A percentile compares a stretch with the other conserved stretches of the same genome.
Conservation (phyloP, 2,113 vertebrate genomes). For the Pelecanoides urinatrix region DNA sequence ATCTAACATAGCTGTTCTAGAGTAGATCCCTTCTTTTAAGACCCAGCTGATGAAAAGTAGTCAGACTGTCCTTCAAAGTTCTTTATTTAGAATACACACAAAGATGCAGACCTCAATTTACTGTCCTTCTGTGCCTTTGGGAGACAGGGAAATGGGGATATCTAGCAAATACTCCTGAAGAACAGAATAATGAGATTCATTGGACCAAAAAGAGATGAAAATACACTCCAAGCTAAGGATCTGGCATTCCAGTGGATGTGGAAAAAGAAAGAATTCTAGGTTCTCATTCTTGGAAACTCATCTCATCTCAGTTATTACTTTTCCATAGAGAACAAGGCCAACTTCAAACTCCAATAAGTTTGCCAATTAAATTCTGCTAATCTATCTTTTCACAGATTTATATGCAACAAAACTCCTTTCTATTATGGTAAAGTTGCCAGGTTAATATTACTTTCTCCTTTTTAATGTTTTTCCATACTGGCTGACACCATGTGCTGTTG, state of each 20-base stretch:
- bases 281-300: background rate
- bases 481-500: background rate
- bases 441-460: background rate
- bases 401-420: background rate
- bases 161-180: background rate
- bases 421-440: background rate
- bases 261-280: background rate
- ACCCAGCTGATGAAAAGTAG: background rate
- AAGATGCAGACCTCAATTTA: background rate
- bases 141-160: background rate
- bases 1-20: background rate
- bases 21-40: background rate
- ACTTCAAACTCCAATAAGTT: background rate
- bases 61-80: background rate
- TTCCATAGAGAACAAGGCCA: background rate
- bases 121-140: background rate
- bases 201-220: background rate
- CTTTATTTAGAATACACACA: background rate
- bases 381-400: background rate
- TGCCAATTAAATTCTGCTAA: background rate
- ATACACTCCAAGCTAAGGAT: background rate
- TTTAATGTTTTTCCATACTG: background rate
- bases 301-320: background rate
- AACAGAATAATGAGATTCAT: background rate
- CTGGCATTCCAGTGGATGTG: background rate